Evolutionary conservation across 2,113 vertebrate species (phyloP), one percentile per base, ranked within the genome.

Genomic region (Atrichornis clamosus): DNA sequence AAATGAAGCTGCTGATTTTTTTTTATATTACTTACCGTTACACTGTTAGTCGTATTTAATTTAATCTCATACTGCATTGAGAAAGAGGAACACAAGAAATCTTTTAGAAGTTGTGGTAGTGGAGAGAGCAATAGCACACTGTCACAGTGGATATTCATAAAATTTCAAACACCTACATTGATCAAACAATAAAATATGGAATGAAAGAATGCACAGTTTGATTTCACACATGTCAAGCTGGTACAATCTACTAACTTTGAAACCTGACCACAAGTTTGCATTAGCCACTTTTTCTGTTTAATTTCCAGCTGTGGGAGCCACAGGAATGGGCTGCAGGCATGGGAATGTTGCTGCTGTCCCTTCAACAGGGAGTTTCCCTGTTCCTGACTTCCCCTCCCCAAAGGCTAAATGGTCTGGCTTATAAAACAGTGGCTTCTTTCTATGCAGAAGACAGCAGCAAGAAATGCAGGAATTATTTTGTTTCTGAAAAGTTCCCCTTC

Each of bases 281-380:
- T 97, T 94, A 67, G 78, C 81, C 70, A 44, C 72, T 95, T 92
- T 89, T 97, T 96, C 94, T 96, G 93, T 96, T 96, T 87, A 77
- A 91, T 82, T 97, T 97, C 97, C 95, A 97, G 89, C 88, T 97
- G 84, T 41, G 41, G 81, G 87, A 97, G 93, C 97, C 97, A 92
- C 97, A 97, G 97, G 97, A 98, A 97, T 97, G 90, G 89, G 92
- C 97, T 95, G 74, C 90, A 97, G 95, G 96, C 97, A 94, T 90
- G 86, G 91, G 93, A 97, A 95, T 96, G 86, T 63, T 83, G 68
- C 89, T 97, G 76, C 92, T 96, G 76, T 91, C 23, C 89, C 16
- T 90, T 95, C 79, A 93, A 93, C 70, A 91, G 83, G 91, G 85
- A 93, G 90, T 93, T 93, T 95, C 87, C 95, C 94, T 96, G 88